Evolutionary conservation across 2,797 vertebrate genomes (phyloP).

Genomic region (Sebastolobus alascanus): DNA sequence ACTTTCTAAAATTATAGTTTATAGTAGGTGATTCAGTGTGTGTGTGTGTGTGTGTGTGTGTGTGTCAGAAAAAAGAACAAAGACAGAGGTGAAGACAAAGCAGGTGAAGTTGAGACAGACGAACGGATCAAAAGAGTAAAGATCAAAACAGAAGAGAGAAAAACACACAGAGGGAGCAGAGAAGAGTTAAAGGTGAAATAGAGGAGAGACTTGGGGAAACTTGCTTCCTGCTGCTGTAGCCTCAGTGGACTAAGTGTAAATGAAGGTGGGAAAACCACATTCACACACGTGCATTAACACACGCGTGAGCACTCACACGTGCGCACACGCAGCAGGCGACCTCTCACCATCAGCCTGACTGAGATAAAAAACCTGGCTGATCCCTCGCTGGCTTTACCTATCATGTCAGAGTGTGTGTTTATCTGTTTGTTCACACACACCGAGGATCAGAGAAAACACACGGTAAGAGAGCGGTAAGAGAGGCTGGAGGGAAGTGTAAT

Average conservation of each 20-base stretch:
- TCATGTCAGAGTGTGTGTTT: conserved; percentile 47
- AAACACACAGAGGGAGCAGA: background rate
- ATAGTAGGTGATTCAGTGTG: too few relatives aligned
- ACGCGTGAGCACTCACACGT: conserved; percentile 42
- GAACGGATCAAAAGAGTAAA: conserved; percentile 6
- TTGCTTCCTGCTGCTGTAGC: conserved; percentile 8
- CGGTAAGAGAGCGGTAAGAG: background rate
- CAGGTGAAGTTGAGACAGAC: background rate
- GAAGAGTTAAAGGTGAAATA: conserved; percentile 3
- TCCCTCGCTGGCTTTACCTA: conserved; percentile 56
- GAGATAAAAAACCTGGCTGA: conserved; percentile 53
- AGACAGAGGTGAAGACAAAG: background rate
- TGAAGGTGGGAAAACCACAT: conserved; percentile 18
- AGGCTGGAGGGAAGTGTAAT: background rate
- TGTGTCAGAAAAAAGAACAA: conserved; percentile 3
- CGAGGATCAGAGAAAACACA: conserved; percentile 11
- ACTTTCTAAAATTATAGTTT: too few relatives aligned
- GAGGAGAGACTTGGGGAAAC: background rate
- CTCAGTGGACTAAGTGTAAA: conserved; percentile 34
- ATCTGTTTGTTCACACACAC: background rate
- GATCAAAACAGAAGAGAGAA: conserved; percentile 14
- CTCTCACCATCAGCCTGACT: conserved; percentile 24
- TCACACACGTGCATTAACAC: conserved; percentile 20
- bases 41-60: background rate
- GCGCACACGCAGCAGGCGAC: conserved; percentile 26